These are phyloP conservation scores for Caenorhabditis latens DNA, from an alignment of 1,140 invertebrate genomes.

Conservation along the genomic window DNA sequence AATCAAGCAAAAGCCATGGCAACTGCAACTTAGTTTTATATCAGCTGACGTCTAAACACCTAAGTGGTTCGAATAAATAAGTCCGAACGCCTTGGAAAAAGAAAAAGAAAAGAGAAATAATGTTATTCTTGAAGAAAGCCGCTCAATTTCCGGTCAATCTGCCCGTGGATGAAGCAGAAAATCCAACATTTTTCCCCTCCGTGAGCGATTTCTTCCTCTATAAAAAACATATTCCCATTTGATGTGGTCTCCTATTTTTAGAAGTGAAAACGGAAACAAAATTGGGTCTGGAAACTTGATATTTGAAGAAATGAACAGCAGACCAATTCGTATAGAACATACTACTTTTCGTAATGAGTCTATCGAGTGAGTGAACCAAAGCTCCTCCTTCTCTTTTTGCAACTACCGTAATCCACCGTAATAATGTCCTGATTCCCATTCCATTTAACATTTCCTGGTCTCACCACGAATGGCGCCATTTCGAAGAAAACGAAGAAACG, in stretches of 20 bases:
- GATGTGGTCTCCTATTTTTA: conserved; percentile 17
- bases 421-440: not conserved
- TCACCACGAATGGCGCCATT: conserved; percentile 48
- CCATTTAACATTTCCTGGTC: conserved; percentile 22
- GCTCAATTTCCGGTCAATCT: conserved; percentile 13
- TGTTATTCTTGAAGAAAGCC: conserved; percentile 33
- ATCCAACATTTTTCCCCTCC: not conserved
- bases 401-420: too few relatives aligned
- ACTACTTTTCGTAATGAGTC: not conserved
- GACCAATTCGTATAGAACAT: not conserved
- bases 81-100: not conserved
- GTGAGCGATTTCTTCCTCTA: too few relatives aligned
- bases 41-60: too few relatives aligned
- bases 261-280: not conserved
- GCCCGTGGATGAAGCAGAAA: not conserved
- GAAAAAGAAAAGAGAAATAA: not conserved
- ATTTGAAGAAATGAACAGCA: not conserved
- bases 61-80: too few relatives aligned
- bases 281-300: not conserved
- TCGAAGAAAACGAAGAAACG: not conserved
- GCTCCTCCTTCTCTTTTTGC: conserved; percentile 1
- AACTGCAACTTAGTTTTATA: not conserved
- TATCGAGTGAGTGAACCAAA: not conserved
- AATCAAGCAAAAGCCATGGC: not conserved
- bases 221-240: not conserved